phyloP scores from a whole-genome alignment of 2,797 vertebrate species.

The Tadarida brasiliensis region DNA sequence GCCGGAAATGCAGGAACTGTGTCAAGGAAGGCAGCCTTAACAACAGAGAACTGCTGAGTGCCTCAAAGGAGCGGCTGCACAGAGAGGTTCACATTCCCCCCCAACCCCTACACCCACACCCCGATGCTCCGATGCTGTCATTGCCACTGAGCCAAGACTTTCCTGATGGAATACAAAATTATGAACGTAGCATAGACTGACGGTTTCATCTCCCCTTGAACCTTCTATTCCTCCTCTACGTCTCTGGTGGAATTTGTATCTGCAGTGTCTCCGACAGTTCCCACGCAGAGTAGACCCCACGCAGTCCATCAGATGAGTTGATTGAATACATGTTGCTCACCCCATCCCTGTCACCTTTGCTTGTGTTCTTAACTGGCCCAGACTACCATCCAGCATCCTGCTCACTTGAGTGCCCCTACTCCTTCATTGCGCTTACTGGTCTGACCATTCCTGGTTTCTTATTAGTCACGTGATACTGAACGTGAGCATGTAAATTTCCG shows the following conservation, averaged over 20 bases:
- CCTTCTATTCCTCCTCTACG: not conserved
- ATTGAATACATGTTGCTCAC: not conserved
- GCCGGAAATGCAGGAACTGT: constrained; percentile 72
- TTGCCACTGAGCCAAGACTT: not conserved
- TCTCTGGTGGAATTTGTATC: not conserved
- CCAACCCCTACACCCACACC: not conserved
- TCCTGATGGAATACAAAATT: not conserved
- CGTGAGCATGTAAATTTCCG: not conserved
- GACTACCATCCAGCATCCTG: not conserved
- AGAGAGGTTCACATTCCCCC: constrained; percentile 7
- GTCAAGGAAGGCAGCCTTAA: constrained; percentile 68
- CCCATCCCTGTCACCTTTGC: not conserved
- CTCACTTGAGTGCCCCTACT: not conserved
- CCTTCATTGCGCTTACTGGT: not conserved
- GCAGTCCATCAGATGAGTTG: not conserved
- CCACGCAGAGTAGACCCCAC: not conserved
- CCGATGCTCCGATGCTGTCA: not conserved
- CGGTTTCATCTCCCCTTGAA: not conserved
- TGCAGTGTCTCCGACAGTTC: not conserved
- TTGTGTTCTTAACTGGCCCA: not conserved
- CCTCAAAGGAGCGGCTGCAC: constrained; percentile 59
- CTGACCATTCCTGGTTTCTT: not conserved
- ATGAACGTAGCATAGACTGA: not conserved
- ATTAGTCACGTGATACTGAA: not conserved
- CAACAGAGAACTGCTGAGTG: constrained; percentile 26